Base-by-base conservation (phyloP, 2,888 invertebrate species). In the Alloscopus bannaensis region DNA sequence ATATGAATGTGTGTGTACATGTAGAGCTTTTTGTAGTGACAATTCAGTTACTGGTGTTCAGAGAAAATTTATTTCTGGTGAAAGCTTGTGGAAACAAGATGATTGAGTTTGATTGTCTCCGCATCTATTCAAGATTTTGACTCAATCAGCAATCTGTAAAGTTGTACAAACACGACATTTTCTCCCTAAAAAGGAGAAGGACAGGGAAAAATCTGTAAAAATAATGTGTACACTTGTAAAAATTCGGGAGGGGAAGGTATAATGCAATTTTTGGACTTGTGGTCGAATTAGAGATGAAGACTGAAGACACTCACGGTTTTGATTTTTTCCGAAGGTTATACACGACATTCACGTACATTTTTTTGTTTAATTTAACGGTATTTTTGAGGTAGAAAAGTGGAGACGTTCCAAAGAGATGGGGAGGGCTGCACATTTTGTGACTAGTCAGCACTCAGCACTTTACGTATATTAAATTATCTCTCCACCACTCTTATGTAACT, bases 71-170 rank as follows among this genome's bases (percentile, higher is more conserved):
- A 36, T 36, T 18, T 69, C 42, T 57, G 47, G 29, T n/a, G 42
- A 69, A 18, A 52, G 11, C 20, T 66, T 22, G 65, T 57, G 69
- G 66, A 52, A 71, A 66, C 45, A 76, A 68, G 73, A 80, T 80
- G 80, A 82, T 82, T 77, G 76, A 79, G 72, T 80, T 80, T 75
- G 80, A 82, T 82, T 82, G 75, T 79, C 79, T 80, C 72, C 76
- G 79, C 79, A 79, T 57, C 50, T 57, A 60, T 69, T 50, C 3
- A 64, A 68, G 28, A 36, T 13, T 11, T 13, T 57, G 52, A 20
- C 24, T 24, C 36, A 24, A 29, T 16, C 24, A 2, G 22, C 69
- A 70, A 70, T 70, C 69, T 59, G 45, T 42, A 57, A 16, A n/a
- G 28, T 20, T 52, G n/a, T n/a, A 13, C 47, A 36, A 36, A 36